Base-by-base conservation (phyloP, 2,888 invertebrate species). In the Polydrusus tereticollis region DNA sequence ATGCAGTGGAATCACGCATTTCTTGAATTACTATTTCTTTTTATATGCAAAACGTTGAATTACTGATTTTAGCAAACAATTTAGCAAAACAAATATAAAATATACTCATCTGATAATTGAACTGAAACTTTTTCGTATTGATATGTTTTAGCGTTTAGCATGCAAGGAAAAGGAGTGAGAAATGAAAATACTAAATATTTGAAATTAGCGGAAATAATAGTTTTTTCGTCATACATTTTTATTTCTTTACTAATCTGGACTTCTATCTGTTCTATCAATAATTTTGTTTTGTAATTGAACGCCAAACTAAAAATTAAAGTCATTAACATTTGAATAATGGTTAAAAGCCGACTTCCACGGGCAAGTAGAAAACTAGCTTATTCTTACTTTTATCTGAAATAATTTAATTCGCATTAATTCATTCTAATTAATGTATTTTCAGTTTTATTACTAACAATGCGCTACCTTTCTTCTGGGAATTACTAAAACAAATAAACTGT, bases 381-480 rank as follows among this genome's bases (percentile, higher is more conserved):
- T 5, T 41, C 16, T 41, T 41, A 41, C 41, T 41, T 41, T 41
- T 41, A 16, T 41, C n/a, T n/a, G 41, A 41, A n/a, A n/a, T n/a
- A 41, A 7, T 20, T 16, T 7, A 43, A 43, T n/a, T n/a, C n/a
- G n/a, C n/a, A 7, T 47, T 47, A 23, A 47, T 47, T 47, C 10
- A 20, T 47, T 23, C 1, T 47, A 47, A 47, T 47, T 23, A 47
- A 23, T 47, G 47, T 4, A 23, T 23, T 47, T 47, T 21, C n/a
- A 47, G 21, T 20, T 45, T 45, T 45, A 20, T 45, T 47, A 41
- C 7, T 41, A 45, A 45, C 12, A 45, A 45, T 45, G 47, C 6
- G n/a, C 1, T 10, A 47, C 21, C 47, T 47, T 47, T 47, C 47
- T 47, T 47, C 47, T 47, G 47, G 47, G 47, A 47, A 47, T 47